A percentile compares a stretch with the other conserved stretches of the same genome.
Evolutionary conservation across 2,797 vertebrate genomes (phyloP).

Genomic region (Rhynchonycteris naso): DNA sequence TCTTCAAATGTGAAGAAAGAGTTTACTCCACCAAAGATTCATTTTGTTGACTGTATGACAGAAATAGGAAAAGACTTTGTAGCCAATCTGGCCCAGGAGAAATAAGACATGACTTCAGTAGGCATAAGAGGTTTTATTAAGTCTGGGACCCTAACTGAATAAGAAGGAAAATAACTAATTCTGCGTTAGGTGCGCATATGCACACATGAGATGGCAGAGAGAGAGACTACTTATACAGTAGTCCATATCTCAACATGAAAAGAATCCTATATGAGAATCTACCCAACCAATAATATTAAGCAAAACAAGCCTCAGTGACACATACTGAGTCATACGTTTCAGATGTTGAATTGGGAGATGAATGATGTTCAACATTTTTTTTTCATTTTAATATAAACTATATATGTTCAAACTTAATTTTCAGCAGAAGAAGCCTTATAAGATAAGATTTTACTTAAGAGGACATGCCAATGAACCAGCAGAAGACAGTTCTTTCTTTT

Average conservation of each 20-base stretch:
- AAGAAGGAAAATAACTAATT: not conserved
- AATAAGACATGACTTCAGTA: not conserved
- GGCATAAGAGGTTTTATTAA: not conserved
- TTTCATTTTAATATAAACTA: not conserved
- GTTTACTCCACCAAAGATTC: not conserved
- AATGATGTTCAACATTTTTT: not conserved
- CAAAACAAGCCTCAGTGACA: not conserved
- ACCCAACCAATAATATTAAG: not conserved
- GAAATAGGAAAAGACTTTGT: slow-evolving; percentile 11
- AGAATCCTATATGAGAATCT: not conserved
- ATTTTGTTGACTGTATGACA: not conserved
- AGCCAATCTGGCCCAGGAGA: not conserved
- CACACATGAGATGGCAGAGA: not conserved
- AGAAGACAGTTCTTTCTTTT: not conserved
- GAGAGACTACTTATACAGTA: not conserved
- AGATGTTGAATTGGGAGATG: not conserved
- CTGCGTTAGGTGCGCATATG: not conserved
- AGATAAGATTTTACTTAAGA: not conserved
- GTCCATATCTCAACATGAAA: not conserved
- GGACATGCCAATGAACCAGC: not conserved
- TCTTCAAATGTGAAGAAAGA: slow-evolving; percentile 2
- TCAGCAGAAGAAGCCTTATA: not conserved
- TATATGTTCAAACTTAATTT: not conserved
- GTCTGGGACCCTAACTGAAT: not conserved
- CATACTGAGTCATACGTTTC: not conserved